Percentiles rank a stretch among this genome's conserved stretches.
phyloP scores from a whole-genome alignment of 2,797 vertebrate species.

The Heliangelus exortis region DNA sequence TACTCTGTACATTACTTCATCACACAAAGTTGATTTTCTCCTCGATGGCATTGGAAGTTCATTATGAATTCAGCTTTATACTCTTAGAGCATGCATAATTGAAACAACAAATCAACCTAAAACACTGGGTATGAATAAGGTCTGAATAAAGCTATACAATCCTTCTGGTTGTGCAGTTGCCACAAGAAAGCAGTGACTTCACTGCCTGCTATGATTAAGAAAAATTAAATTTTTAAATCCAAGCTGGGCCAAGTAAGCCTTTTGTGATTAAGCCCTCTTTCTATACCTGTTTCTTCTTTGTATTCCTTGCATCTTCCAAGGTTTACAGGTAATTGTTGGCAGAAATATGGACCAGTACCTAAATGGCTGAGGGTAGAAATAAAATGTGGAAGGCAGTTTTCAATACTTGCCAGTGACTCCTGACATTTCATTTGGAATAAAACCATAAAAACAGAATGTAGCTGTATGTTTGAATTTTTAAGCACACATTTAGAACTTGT shows the following conservation, averaged over 20 bases:
- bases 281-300: not conserved
- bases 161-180: not conserved
- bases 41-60: constrained; percentile 24
- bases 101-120: constrained; percentile 4
- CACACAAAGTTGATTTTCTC: constrained; percentile 24
- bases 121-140: not conserved
- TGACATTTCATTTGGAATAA: not conserved
- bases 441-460: not conserved
- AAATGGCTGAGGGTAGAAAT: not conserved
- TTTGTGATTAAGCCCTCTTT: not conserved
- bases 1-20: not conserved
- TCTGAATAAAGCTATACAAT: not conserved
- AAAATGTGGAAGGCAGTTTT: not conserved
- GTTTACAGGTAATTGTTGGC: not conserved
- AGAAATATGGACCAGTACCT: not conserved
- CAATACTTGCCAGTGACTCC: not conserved
- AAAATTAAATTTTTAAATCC: constrained; percentile 14
- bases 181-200: not conserved
- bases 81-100: constrained; percentile 45
- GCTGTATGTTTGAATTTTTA: not conserved
- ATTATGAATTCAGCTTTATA: constrained; percentile 47
- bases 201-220: not conserved
- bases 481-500: not conserved
- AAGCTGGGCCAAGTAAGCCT: not conserved
- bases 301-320: not conserved